Conservation (phyloP, 92 coral and sea anemone species). For the Zoanthus gigantus region DNA sequence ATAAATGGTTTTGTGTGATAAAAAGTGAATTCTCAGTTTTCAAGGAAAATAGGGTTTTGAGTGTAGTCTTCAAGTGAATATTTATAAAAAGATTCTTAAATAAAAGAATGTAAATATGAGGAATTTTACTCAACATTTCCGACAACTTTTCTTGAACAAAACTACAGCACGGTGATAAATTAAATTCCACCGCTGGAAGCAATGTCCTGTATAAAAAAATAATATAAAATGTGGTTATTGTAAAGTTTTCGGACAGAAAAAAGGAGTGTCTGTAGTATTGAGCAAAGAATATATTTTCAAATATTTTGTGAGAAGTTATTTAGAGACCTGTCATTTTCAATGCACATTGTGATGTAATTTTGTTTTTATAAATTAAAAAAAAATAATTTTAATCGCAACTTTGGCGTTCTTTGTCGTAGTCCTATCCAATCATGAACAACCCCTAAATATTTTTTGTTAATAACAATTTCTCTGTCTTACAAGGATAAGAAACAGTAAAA, state of each 20-base stretch:
- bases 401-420: too few species aligned
- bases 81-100: conserved; percentile 35
- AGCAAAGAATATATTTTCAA: conserved; percentile 15
- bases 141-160: conserved; percentile 21
- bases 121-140: conserved; percentile 9
- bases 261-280: not conserved
- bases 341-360: conserved; percentile 22
- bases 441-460: too few species aligned
- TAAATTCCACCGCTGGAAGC: not conserved
- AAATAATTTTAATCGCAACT: not conserved
- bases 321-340: conserved; percentile 19
- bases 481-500: too few species aligned
- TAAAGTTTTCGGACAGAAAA: not conserved
- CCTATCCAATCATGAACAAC: too few species aligned
- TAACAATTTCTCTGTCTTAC: too few species aligned
- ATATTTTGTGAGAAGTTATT: conserved; percentile 3
- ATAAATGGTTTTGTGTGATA: conserved; percentile 10
- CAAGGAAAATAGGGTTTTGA: conserved; percentile 7
- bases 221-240: not conserved
- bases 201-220: not conserved
- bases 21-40: not conserved
- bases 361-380: conserved; percentile 23
- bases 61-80: conserved; percentile 24
- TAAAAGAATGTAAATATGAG: conserved; percentile 24
- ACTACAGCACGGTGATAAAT: not conserved